phyloP scores from a whole-genome alignment of 2,797 vertebrate species.

The Halcyon badia region DNA sequence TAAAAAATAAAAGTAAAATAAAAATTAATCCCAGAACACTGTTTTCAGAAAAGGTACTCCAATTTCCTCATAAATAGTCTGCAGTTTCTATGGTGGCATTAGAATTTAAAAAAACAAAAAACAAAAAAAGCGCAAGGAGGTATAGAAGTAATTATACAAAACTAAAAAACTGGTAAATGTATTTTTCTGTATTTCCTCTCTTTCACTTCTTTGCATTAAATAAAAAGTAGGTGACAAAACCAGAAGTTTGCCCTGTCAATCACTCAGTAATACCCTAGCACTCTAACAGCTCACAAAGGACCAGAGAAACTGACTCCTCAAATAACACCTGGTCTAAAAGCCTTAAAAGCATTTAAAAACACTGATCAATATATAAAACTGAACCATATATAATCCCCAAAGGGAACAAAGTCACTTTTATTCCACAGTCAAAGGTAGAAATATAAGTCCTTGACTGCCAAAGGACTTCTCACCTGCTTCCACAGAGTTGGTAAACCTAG shows the following conservation, averaged over 20 bases:
- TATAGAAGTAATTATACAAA: not conserved
- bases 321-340: conserved; percentile 16
- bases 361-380: conserved; percentile 14
- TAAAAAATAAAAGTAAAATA: not conserved
- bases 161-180: not conserved
- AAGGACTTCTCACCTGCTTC: not conserved
- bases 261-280: not conserved
- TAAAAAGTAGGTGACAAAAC: not conserved
- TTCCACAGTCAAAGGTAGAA: not conserved
- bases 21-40: not conserved
- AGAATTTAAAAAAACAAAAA: not conserved
- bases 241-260: not conserved
- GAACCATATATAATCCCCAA: not conserved
- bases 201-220: not conserved
- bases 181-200: not conserved
- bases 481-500: not conserved
- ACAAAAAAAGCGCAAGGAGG: not conserved
- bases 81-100: not conserved
- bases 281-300: conserved; percentile 6
- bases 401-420: not conserved
- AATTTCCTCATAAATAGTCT: not conserved
- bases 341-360: conserved; percentile 25
- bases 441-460: not conserved
- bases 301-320: not conserved
- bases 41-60: not conserved